Percentiles rank a stretch among this genome's conserved stretches.
Conservation (phyloP, 2,888 invertebrate genomes). For the Cerastis leucographa region DNA sequence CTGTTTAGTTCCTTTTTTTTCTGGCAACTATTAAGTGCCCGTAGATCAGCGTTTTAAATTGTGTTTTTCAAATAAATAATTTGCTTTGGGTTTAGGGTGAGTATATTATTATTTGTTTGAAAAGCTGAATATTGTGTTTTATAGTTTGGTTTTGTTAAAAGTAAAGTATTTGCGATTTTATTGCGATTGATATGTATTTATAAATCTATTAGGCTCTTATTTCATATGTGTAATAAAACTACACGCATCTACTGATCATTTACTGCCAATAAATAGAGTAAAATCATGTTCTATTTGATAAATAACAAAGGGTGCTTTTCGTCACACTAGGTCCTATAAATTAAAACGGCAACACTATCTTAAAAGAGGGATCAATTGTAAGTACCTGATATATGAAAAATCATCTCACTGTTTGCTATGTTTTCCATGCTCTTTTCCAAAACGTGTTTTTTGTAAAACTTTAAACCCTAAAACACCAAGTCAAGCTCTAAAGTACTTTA, state of each 20-base stretch:
- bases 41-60: not conserved
- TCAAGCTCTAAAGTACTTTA: not conserved
- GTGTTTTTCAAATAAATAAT: not conserved
- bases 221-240: slow-evolving; percentile 22
- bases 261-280: not conserved
- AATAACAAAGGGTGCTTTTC: not conserved
- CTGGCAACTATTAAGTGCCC: not conserved
- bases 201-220: slow-evolving; percentile 13
- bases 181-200: slow-evolving; percentile 22
- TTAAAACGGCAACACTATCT: not conserved
- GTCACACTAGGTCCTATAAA: not conserved
- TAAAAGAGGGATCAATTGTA: not conserved
- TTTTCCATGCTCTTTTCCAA: not conserved
- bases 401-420: not conserved
- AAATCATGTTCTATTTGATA: not conserved
- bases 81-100: not conserved
- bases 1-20: not conserved
- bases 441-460: not conserved
- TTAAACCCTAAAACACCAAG: not conserved
- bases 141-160: slow-evolving; percentile 10
- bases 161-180: not conserved
- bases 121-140: not conserved
- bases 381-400: not conserved
- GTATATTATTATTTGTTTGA: not conserved
- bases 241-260: not conserved